Conservation (phyloP, 2,888 invertebrate species). For the Camponotus fellah region DNA sequence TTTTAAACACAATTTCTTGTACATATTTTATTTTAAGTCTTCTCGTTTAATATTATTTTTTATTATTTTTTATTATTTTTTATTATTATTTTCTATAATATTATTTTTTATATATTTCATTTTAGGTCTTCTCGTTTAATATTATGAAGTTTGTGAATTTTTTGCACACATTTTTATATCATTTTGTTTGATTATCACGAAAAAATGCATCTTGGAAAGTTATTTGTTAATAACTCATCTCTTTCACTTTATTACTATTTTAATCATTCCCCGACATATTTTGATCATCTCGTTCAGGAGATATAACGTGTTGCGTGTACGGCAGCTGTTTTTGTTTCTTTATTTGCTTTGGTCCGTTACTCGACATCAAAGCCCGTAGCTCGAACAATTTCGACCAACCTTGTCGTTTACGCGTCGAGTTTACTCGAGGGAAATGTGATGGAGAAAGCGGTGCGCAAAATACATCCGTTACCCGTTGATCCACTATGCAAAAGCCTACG, state of each 20-base stretch:
- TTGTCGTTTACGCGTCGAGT: slow-evolving; percentile 57
- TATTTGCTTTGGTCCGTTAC: slow-evolving; percentile 41
- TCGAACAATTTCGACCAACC: slow-evolving; percentile 51
- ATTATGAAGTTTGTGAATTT: neutral
- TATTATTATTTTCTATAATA: too few relatives aligned
- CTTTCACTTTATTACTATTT: neutral
- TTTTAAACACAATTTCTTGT: neutral
- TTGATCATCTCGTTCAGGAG: neutral
- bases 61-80: too few relatives aligned
- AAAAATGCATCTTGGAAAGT: neutral
- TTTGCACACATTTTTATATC: neutral
- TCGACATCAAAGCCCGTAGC: slow-evolving; percentile 46
- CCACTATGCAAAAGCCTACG: slow-evolving; percentile 40
- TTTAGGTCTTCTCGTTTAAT: neutral
- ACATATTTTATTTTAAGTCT: neutral
- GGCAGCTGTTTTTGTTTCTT: slow-evolving; percentile 41
- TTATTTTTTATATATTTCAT: neutral
- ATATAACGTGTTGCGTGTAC: slow-evolving; percentile 15
- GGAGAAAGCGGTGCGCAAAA: slow-evolving; percentile 47
- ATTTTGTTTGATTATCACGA: neutral
- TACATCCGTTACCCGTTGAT: slow-evolving; percentile 50
- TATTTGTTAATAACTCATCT: neutral
- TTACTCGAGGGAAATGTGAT: slow-evolving; percentile 54
- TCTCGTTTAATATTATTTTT: neutral
- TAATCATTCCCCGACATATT: neutral